phyloP scores from a whole-genome alignment of 2,113 vertebrate species.

The Elephantulus edwardii region DNA sequence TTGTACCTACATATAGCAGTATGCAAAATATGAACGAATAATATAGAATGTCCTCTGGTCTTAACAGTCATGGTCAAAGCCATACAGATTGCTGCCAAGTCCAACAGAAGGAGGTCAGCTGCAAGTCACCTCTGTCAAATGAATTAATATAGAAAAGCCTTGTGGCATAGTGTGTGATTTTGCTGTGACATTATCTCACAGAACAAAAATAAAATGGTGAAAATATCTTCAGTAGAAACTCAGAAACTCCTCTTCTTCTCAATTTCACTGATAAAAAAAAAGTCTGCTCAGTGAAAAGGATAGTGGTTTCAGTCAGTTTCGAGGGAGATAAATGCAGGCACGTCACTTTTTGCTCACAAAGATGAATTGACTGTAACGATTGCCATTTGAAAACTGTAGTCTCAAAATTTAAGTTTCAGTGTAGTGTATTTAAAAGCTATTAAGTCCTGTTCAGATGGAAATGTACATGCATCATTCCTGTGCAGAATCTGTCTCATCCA shows the following conservation, averaged over 20 bases:
- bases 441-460: conserved; percentile 14
- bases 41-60: neutral
- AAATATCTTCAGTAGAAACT: conserved; percentile 39
- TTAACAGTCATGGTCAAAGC: neutral
- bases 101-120: neutral
- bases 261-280: neutral
- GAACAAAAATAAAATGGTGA: conserved; percentile 11
- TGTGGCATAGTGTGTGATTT: neutral
- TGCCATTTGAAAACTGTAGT: conserved; percentile 37
- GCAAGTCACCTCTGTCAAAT: conserved; percentile 14
- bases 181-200: neutral
- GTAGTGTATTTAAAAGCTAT: neutral
- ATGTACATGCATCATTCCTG: neutral
- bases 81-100: neutral
- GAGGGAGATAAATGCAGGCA: neutral
- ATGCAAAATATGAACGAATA: neutral
- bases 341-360: conserved; percentile 18
- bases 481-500: neutral
- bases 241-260: conserved; percentile 17
- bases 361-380: conserved; percentile 38
- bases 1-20: neutral
- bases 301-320: neutral
- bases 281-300: neutral
- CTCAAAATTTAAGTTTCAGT: conserved; percentile 13
- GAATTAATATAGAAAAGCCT: conserved; percentile 43